These are phyloP conservation scores for Cettia cetti DNA, from an alignment of 2,113 vertebrate species.

Conservation along the genomic window DNA sequence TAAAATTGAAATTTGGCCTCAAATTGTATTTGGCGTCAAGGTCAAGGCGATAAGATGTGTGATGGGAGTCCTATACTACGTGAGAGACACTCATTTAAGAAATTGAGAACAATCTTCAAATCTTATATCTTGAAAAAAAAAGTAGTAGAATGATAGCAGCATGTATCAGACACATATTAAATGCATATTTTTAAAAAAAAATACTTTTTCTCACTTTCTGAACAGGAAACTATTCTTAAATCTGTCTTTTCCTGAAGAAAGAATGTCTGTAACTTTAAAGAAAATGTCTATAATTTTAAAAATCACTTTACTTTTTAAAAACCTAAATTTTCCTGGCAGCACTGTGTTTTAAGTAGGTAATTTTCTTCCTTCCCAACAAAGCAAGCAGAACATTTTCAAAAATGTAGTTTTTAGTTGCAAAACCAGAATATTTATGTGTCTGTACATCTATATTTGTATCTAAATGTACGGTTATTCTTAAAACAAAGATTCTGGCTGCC, in stretches of 20 bases:
- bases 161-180: background rate
- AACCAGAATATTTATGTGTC: background rate
- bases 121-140: background rate
- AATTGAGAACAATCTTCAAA: background rate
- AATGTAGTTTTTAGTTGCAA: background rate
- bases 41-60: background rate
- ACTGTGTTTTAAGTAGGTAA: background rate
- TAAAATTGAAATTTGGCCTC: background rate
- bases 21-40: background rate
- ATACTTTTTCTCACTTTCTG: background rate
- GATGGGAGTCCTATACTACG: background rate
- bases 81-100: background rate
- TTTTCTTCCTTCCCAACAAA: background rate
- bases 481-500: background rate
- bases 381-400: background rate
- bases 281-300: background rate
- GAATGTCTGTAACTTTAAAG: background rate
- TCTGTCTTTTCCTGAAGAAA: background rate
- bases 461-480: background rate
- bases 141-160: background rate
- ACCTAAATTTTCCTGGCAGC: background rate
- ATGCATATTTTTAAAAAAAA: background rate
- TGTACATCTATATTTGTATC: background rate
- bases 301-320: background rate
- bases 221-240: background rate